Evolutionary conservation across 2,113 vertebrate species (phyloP), one percentile per base, ranked within the genome.

Genomic region (Phylloscopus trochiloides): DNA sequence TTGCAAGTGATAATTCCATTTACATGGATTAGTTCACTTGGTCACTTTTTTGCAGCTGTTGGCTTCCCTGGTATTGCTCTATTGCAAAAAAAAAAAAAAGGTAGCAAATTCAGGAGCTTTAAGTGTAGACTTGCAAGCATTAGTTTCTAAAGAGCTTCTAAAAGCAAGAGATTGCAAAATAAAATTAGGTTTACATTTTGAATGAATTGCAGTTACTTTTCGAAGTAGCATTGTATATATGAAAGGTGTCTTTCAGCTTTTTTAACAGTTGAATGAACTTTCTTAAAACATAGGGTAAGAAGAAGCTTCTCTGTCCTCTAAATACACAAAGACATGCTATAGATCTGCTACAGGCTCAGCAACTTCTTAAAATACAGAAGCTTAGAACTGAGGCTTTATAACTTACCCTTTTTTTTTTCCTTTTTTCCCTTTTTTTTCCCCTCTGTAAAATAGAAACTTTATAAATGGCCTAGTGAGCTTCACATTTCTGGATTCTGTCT

Each of bases 401-500:
- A 67, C 55, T 94, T 94, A 92, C 47, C 55, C 16, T 62, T 93
- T 91, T 68, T 47, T 87, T 94, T 89, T 40, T 83, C 21, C 3
- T 4, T 50, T 54, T 24, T 52, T 6, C 6, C 7, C 3, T 11
- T 36, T 42, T 36, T 17, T 19, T 1, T 0, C 7, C 16, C 16
- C 8, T 18, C 62, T 43, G 74, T 91, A 90, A 97, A 97, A 92
- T 14, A 75, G 88, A 74, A 90, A 97, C 96, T 98, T 97, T 94
- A 95, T 91, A 97, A 98, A 97, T 97, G 94, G 93, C 91, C 96
- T 94, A 77, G 95, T 81, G 94, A 75, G 97, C 95, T 97, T 97
- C 90, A 92, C 97, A 90, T 97, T 96, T 83, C 97, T 86, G 96
- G 88, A 96, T 98, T 98, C 98, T 98, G 97, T 98, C 98, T 98